Conservation (phyloP, 2,113 vertebrate genomes). For the Cavia aperea region DNA sequence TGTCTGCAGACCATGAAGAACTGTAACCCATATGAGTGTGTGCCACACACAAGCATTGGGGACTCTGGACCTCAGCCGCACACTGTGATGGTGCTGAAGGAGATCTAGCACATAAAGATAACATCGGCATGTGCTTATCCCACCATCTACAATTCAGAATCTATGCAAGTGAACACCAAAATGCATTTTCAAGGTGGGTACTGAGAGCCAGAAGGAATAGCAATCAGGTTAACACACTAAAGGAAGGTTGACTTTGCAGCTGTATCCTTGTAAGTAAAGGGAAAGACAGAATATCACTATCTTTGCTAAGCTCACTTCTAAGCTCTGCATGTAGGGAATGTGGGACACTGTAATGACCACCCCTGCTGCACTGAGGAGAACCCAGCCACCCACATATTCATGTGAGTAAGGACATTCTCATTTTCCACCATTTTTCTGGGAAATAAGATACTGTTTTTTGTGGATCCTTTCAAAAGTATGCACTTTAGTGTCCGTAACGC, state of each 20-base stretch:
- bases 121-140: neutral
- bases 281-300: neutral
- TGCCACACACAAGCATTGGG: no score
- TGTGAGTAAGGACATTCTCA: neutral
- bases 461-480: neutral
- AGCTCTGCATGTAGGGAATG: neutral
- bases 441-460: neutral
- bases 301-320: neutral
- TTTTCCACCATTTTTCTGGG: neutral
- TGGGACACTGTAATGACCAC: accelerated
- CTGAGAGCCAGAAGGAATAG: neutral
- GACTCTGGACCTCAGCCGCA: neutral
- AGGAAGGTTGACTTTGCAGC: neutral
- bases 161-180: neutral
- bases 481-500: neutral
- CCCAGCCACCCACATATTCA: neutral
- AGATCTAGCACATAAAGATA: conserved; percentile 8
- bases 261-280: neutral
- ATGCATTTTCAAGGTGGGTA: conserved; percentile 38
- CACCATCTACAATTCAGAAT: neutral
- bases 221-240: neutral
- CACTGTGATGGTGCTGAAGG: conserved; percentile 42
- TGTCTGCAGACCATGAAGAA: no score
- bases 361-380: neutral
- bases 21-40: neutral